Percentiles rank a stretch among this genome's conserved stretches.
Evolutionary conservation across 92 coral and sea anemone genomes (phyloP).

Genomic region (Blastomussa wellsi): DNA sequence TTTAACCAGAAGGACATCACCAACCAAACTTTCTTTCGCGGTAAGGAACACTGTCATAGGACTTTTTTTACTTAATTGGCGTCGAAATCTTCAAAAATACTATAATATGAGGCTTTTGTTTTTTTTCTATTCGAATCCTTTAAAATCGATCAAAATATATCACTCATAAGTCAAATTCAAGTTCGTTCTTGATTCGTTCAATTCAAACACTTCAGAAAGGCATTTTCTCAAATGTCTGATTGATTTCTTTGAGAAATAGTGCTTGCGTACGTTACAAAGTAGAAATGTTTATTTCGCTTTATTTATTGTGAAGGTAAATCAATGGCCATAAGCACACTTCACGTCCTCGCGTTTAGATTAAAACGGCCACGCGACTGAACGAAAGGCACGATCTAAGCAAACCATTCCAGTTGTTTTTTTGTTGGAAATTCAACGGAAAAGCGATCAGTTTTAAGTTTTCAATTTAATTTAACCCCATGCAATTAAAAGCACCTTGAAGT

Average conservation of each 20-base stretch:
- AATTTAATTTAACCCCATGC: too few relatives aligned
- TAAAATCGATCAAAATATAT: not conserved
- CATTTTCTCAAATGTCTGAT: not conserved
- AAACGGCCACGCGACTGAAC: not conserved
- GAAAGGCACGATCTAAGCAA: not conserved
- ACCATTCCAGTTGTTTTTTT: not conserved
- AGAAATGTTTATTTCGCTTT: not conserved
- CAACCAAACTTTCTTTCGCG: not conserved
- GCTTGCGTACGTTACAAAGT: not conserved
- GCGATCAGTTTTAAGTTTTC: not conserved
- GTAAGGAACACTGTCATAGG: not conserved
- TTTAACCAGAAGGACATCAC: conserved; percentile 1
- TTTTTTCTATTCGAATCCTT: not conserved
- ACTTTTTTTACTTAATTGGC: not conserved
- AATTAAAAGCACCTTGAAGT: not conserved
- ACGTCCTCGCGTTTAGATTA: not conserved
- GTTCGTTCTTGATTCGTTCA: not conserved
- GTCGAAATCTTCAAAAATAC: not conserved
- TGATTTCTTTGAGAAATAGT: not conserved
- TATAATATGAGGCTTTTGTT: not conserved
- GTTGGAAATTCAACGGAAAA: not conserved
- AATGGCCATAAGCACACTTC: not conserved
- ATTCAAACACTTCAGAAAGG: not conserved
- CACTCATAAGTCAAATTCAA: not conserved
- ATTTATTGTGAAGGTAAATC: not conserved